A percentile compares a stretch with the other conserved stretches of the same genome.
These are phyloP conservation scores for Labrus mixtus DNA, from an alignment of 2,113 vertebrate species.

Conservation along the genomic window DNA sequence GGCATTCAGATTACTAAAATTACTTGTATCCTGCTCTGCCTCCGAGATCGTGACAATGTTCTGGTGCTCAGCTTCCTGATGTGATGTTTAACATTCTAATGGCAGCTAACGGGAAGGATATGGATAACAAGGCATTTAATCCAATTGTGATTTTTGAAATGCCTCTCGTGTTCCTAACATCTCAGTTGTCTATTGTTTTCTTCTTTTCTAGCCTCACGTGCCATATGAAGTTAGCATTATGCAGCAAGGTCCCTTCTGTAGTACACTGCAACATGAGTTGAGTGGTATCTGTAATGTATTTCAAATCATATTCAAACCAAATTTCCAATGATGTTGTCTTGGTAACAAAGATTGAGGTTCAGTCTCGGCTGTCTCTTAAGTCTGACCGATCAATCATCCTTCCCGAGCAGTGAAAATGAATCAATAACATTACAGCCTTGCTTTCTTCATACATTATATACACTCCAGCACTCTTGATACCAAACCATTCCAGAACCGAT, in stretches of 20 bases:
- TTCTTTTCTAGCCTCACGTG: no score
- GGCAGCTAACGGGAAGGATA: no score
- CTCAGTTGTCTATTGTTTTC: no score
- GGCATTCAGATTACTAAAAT: background rate
- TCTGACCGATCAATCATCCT: constrained; percentile 4
- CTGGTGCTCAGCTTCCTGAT: no score
- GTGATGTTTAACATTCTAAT: no score
- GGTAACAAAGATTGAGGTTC: background rate
- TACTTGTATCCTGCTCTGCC: background rate
- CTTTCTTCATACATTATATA: constrained; percentile 6
- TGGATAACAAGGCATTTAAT: no score
- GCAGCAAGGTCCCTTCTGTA: no score
- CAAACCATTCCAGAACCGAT: constrained; percentile 10
- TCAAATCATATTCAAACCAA: background rate
- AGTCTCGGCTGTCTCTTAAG: background rate
- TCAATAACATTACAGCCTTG: constrained; percentile 22
- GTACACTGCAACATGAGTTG: no score
- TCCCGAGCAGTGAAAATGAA: constrained; percentile 6
- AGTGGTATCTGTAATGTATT: background rate
- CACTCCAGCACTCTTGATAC: background rate
- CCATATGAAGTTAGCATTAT: no score
- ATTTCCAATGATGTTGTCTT: background rate
- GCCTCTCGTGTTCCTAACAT: no score
- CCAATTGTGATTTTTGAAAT: no score
- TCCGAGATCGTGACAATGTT: background rate